phyloP scores from a whole-genome alignment of 2,797 vertebrate species.

The Graptemys geographica region DNA sequence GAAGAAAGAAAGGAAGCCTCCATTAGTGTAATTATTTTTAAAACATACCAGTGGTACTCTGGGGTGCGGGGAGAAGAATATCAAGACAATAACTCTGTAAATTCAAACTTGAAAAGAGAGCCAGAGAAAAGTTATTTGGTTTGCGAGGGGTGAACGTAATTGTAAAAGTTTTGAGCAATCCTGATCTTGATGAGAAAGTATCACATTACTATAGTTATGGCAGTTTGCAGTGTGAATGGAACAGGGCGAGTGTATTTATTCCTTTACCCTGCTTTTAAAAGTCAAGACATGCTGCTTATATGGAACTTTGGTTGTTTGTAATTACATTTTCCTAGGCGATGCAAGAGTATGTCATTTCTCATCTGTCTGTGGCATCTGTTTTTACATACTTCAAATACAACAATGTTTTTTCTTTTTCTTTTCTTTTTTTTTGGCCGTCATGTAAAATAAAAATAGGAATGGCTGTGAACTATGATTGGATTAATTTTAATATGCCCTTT shows the following conservation, averaged over 20 bases:
- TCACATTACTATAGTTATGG: background rate
- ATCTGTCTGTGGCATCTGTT: conserved; percentile 49
- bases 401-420: background rate
- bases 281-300: conserved; percentile 42
- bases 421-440: background rate
- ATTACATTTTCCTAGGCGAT: conserved; percentile 54
- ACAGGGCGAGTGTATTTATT: background rate
- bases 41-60: background rate
- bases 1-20: background rate
- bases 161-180: conserved; percentile 27
- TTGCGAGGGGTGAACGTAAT: background rate
- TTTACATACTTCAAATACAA: conserved; percentile 54
- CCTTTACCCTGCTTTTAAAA: background rate
- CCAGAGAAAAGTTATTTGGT: background rate
- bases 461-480: conserved; percentile 4
- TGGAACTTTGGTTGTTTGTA: conserved; percentile 41
- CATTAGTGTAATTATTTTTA: background rate
- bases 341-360: conserved; percentile 44
- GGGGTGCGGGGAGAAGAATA: background rate
- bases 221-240: conserved; percentile 32
- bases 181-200: background rate
- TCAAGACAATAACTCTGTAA: background rate
- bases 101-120: background rate
- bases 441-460: conserved; percentile 16
- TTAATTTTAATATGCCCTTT: background rate